phyloP scores from a whole-genome alignment of 2,797 vertebrate species.

The Brotula barbata region DNA sequence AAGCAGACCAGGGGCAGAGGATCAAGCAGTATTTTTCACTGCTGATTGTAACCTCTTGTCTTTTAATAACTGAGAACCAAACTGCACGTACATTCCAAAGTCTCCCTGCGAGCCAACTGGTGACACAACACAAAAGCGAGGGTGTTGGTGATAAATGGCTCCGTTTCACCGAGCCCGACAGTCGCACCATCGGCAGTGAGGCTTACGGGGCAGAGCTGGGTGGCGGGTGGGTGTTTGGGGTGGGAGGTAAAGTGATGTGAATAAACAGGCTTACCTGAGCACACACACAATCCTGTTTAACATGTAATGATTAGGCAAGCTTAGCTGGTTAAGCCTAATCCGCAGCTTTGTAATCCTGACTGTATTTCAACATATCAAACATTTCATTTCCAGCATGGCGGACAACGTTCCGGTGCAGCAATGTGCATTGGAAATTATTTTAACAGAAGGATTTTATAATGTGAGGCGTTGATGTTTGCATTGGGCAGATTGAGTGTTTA shows the following conservation, averaged over 20 bases:
- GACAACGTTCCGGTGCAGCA: slow-evolving; percentile 23
- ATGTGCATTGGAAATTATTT: slow-evolving; percentile 25
- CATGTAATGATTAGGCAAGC: slow-evolving; percentile 63
- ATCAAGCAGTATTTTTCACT: slow-evolving; percentile 16
- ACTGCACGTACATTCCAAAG: slow-evolving; percentile 46
- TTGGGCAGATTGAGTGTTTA: background rate
- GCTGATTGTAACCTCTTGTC: slow-evolving; percentile 40
- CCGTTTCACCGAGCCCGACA: slow-evolving; percentile 34
- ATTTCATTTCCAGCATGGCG: slow-evolving; percentile 62
- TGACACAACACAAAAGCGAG: slow-evolving; percentile 47
- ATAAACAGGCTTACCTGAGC: slow-evolving; percentile 70
- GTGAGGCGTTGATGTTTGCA: slow-evolving; percentile 18
- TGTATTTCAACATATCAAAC: slow-evolving; percentile 65
- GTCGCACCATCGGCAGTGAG: slow-evolving; percentile 36
- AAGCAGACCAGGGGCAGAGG: slow-evolving; percentile 32
- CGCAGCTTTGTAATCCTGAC: slow-evolving; percentile 63
- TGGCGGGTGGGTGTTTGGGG: slow-evolving; percentile 12
- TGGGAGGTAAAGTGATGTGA: slow-evolving; percentile 42
- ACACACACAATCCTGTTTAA: slow-evolving; percentile 62
- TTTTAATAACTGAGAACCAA: slow-evolving; percentile 61
- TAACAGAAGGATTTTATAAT: slow-evolving; percentile 20
- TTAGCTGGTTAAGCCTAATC: slow-evolving; percentile 73
- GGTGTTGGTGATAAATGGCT: slow-evolving; percentile 57
- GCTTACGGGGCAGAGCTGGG: slow-evolving; percentile 7
- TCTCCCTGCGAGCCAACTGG: slow-evolving; percentile 48